These are phyloP conservation scores for Pelosia muscerda DNA, from an alignment of 2,888 invertebrate genomes.

Conservation along the genomic window DNA sequence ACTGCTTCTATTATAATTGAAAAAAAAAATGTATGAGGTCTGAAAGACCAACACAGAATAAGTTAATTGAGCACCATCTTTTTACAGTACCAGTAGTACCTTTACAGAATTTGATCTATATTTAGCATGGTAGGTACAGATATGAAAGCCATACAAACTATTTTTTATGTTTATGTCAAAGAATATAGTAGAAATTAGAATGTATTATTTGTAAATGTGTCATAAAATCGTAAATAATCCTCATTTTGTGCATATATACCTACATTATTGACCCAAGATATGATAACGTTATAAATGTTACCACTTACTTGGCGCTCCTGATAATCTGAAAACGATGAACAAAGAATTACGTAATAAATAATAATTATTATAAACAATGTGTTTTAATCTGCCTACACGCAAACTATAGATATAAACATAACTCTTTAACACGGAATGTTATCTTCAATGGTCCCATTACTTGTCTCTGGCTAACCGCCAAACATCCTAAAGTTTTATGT, in stretches of 20 bases:
- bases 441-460: slow-evolving; percentile 72
- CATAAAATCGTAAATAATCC: slow-evolving; percentile 49
- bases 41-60: neutral
- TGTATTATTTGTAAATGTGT: slow-evolving; percentile 51
- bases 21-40: neutral
- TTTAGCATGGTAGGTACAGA: slow-evolving; percentile 32
- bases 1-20: neutral
- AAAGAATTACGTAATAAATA: slow-evolving; percentile 77
- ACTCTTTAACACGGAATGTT: slow-evolving; percentile 57
- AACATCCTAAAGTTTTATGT: slow-evolving; percentile 75
- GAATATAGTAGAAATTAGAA: slow-evolving; percentile 37
- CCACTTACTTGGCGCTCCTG: slow-evolving; percentile 52
- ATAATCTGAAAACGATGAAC: slow-evolving; percentile 63
- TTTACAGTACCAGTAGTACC: neutral
- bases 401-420: slow-evolving; percentile 33
- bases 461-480: slow-evolving; percentile 74
- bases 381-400: slow-evolving; percentile 37
- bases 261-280: slow-evolving; percentile 46
- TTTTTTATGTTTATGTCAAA: slow-evolving; percentile 45
- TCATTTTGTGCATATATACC: slow-evolving; percentile 47
- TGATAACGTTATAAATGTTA: slow-evolving; percentile 48
- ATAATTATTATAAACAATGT: slow-evolving; percentile 59
- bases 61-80: neutral
- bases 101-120: neutral
- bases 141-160: slow-evolving; percentile 37